phyloP scores from a whole-genome alignment of 2,113 vertebrate genomes.

The Cervus canadensis region DNA sequence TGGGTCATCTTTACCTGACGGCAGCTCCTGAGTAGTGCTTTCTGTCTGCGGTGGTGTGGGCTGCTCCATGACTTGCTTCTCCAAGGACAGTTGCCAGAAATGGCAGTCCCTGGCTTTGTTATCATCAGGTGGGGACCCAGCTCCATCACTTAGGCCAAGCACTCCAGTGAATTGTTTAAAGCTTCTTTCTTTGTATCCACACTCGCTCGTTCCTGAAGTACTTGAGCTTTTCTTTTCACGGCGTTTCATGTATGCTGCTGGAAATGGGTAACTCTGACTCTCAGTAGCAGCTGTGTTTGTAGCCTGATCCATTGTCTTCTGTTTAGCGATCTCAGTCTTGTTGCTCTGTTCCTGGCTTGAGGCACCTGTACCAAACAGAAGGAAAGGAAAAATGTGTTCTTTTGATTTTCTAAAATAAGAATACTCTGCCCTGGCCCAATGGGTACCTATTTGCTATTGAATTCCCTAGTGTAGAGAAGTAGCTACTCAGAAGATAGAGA shows the following conservation, averaged over 20 bases:
- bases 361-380: conserved; percentile 63
- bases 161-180: neutral
- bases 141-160: neutral
- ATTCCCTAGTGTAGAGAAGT: neutral
- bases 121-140: neutral
- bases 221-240: neutral
- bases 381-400: conserved; percentile 18
- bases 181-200: neutral
- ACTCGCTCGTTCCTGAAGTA: neutral
- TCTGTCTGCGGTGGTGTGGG: neutral
- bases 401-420: neutral
- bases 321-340: neutral
- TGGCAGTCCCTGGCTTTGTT: neutral
- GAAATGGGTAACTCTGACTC: neutral
- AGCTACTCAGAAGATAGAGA: neutral
- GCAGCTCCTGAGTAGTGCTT: neutral
- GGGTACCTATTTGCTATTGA: neutral
- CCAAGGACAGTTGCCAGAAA: neutral
- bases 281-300: neutral
- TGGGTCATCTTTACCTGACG: neutral
- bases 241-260: neutral
- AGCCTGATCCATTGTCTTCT: neutral
- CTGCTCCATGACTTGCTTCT: neutral
- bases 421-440: neutral
- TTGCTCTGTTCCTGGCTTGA: conserved; percentile 12